Base-by-base conservation (phyloP, 2,797 vertebrate genomes). In the Esox lucius region DNA sequence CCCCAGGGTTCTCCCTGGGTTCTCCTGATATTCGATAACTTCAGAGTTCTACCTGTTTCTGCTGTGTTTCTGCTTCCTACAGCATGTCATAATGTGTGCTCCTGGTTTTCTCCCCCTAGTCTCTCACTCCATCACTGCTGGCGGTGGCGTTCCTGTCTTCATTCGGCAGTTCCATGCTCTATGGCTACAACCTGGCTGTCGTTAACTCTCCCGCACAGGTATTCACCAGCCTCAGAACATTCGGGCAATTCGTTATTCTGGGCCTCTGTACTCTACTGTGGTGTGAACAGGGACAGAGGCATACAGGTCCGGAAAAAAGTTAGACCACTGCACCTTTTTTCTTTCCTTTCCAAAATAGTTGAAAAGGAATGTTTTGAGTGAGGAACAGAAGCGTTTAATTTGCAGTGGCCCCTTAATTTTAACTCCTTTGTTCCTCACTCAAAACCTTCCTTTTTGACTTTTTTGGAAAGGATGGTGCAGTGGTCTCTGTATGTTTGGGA, bases 181-280 rank as follows among this genome's bases (percentile, higher is more conserved):
- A 96, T 35, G 96, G 96, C 79, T 98, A 94, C 92, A 97, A 97
- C 77, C 83, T 97, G 83, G 96, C 96, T 0, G 95, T 96, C 35
- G 95, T 98, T 85, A 98, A 98, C 89, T 96, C 96, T 0, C 96
- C 96, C 0, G 89, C 96, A 0, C 79, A 84, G 94, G 96, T 98
- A 87, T 90, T 94, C 19, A 3, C 0, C 8, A n/a, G 56, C 53
- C 53, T 8, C 53, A 56, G 19, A 56, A 61, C 22, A 24, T 24
- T 24, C 11, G 11, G 11, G 22, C n/a, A 22, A 13, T 61, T 1
- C 22, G 11, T n/a, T 24, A 61, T 6, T 26, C 9, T 17, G 24
- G 11, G 56, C 56, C 56, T 61, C 8, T 24, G 26, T 61, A 11
- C 11, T 11, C 3, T 13, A 3, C 24, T 3, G 24, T 61, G 56